Percentiles rank a stretch among this genome's conserved stretches.
Conservation (phyloP, 1,140 invertebrate genomes). For the Diorhabda sublineata region DNA sequence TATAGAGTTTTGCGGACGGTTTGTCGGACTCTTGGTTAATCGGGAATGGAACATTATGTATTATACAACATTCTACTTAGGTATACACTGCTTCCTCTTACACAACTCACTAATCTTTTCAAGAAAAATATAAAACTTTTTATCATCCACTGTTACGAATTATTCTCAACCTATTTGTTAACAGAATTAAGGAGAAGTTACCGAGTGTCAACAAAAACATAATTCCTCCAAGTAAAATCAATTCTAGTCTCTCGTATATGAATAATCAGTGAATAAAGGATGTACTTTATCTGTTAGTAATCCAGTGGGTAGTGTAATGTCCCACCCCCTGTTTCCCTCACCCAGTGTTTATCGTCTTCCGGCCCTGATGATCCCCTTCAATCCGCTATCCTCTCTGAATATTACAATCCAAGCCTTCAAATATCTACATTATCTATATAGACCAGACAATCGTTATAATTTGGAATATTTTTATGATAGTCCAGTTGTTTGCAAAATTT, state of each 20-base stretch:
- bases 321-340: conserved; percentile 11
- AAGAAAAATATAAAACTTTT: conserved; percentile 24
- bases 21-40: conserved; percentile 17
- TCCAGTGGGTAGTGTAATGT: conserved; percentile 26
- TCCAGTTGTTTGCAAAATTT: no score
- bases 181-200: no score
- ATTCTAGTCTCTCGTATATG: no score
- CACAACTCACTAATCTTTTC: conserved; percentile 6
- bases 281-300: conserved; percentile 28
- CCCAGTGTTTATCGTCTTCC: conserved; percentile 25
- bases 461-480: no score
- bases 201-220: no score
- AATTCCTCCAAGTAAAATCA: no score
- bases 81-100: background rate
- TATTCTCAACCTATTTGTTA: background rate
- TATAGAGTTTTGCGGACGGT: conserved; percentile 22
- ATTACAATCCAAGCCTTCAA: no score
- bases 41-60: conserved; percentile 14
- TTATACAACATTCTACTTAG: background rate
- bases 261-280: conserved; percentile 26
- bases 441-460: no score
- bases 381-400: conserved; percentile 7
- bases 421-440: no score
- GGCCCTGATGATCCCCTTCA: conserved; percentile 22
- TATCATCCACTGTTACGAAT: background rate